Evolutionary conservation across 2,113 vertebrate species (phyloP).

Genomic region (Engraulis encrasicolus): DNA sequence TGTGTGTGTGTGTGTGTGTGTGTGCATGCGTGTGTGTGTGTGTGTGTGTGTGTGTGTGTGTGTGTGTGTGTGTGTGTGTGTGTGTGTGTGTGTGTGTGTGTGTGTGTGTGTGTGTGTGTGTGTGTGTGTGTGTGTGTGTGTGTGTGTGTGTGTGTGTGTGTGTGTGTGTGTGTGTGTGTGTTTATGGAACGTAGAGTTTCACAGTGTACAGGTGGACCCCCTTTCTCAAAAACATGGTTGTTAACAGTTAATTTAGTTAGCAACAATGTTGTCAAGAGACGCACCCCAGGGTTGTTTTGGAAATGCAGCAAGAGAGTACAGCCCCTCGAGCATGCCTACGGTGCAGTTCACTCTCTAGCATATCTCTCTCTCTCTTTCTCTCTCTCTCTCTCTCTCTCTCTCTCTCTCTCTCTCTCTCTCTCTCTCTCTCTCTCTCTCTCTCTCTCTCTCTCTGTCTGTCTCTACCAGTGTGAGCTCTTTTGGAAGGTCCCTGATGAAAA

Average conservation of each 20-base stretch:
- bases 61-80: neutral
- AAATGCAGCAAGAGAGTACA: neutral
- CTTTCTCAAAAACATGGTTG: no score
- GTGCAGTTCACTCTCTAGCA: slow-evolving; percentile 15
- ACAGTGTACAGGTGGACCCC: no score
- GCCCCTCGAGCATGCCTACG: neutral
- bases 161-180: slow-evolving; percentile 19
- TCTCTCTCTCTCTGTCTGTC: slow-evolving; percentile 10
- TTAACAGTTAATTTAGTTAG: no score
- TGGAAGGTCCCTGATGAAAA: slow-evolving; percentile 51
- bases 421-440: slow-evolving; percentile 18
- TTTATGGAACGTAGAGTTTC: neutral
- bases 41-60: neutral
- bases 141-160: neutral
- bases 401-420: slow-evolving; percentile 37
- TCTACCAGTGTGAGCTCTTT: slow-evolving; percentile 49
- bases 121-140: slow-evolving; percentile 1
- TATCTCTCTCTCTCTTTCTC: neutral
- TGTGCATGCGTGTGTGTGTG: no score
- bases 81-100: slow-evolving; percentile 5
- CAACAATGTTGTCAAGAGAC: no score
- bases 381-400: slow-evolving; percentile 39
- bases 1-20: no score
- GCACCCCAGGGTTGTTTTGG: neutral
- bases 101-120: slow-evolving; percentile 5